A percentile compares a stretch with the other conserved stretches of the same genome.
Conservation (phyloP, 2,797 vertebrate genomes). For the Thripadectes ignobilis region DNA sequence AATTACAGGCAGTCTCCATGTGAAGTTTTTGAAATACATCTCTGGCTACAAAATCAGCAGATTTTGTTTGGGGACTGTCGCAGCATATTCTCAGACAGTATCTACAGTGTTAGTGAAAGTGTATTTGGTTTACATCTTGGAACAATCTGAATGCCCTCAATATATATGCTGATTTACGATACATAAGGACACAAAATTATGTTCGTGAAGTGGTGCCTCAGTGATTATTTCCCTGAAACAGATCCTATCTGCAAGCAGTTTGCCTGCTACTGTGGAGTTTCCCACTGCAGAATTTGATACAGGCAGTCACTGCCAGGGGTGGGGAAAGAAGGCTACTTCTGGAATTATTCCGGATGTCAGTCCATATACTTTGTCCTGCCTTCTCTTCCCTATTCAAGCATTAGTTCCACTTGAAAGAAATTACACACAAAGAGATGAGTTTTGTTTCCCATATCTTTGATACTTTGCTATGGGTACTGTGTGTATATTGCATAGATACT, state of each 20-base stretch:
- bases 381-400: neutral
- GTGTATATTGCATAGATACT: neutral
- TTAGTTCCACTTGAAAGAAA: neutral
- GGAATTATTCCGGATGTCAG: neutral
- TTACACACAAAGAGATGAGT: neutral
- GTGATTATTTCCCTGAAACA: neutral
- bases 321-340: rapidly evolving
- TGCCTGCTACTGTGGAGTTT: neutral
- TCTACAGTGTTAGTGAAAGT: neutral
- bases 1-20: neutral
- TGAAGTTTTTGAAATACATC: neutral
- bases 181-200: neutral
- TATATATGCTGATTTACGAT: neutral
- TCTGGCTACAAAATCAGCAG: neutral
- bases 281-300: neutral
- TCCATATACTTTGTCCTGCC: neutral
- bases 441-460: neutral
- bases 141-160: neutral
- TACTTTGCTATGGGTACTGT: neutral
- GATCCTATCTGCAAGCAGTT: neutral
- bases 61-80: neutral
- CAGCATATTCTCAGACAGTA: neutral
- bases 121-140: neutral
- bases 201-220: neutral
- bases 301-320: neutral